A percentile compares a stretch with the other conserved stretches of the same genome.
Evolutionary conservation across 2,888 invertebrate species (phyloP).

Genomic region (Platypus cylindrus): DNA sequence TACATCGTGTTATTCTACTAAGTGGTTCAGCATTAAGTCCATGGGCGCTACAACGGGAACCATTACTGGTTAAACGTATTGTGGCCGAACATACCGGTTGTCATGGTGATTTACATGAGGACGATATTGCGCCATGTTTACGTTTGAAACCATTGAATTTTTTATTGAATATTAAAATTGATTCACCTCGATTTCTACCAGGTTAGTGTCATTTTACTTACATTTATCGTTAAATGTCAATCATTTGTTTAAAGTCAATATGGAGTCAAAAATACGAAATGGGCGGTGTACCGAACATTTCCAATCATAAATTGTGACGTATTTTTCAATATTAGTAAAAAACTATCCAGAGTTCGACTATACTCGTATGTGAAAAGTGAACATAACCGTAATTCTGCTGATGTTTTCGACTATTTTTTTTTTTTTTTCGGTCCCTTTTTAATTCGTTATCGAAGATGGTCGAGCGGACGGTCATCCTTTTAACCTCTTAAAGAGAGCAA

Average conservation of each 20-base stretch:
- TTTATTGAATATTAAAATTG: constrained; percentile 58
- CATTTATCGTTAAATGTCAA: not conserved
- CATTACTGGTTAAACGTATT: constrained; percentile 62
- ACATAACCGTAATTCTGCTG: no score
- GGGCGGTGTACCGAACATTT: not conserved
- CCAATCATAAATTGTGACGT: not conserved
- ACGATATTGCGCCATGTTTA: constrained; percentile 76
- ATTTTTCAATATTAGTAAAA: not conserved
- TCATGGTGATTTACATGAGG: constrained; percentile 66
- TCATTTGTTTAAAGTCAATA: no score
- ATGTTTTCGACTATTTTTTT: no score
- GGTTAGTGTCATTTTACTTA: constrained; percentile 27
- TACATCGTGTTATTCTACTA: constrained; percentile 75
- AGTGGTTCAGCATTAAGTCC: constrained; percentile 85
- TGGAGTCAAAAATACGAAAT: no score
- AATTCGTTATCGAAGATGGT: no score
- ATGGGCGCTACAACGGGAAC: constrained; percentile 82
- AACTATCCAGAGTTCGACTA: not conserved
- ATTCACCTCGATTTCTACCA: constrained; percentile 71
- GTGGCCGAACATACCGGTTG: constrained; percentile 77
- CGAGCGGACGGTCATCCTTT: no score
- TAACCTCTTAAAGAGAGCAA: no score
- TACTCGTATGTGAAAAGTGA: not conserved
- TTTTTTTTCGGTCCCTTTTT: no score
- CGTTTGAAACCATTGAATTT: constrained; percentile 65